A percentile compares a stretch with the other conserved stretches of the same genome.
Evolutionary conservation across 37 sponge, comb jelly and placozoan genomes (phyloP).

Genomic region (Oopsacas minuta): DNA sequence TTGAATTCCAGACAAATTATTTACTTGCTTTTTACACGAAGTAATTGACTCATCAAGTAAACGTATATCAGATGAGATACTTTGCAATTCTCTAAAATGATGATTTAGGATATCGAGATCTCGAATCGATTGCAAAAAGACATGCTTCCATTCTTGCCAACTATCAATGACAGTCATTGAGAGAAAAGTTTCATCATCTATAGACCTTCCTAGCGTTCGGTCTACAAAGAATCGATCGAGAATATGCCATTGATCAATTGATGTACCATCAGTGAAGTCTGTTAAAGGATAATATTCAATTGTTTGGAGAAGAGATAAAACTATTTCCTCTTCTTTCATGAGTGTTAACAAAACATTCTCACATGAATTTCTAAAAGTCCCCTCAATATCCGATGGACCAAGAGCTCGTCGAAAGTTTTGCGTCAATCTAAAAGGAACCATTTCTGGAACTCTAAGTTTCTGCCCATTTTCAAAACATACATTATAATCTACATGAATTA

Average conservation of each 20-base stretch:
- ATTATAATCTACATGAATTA: constrained; percentile 98
- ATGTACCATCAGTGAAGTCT: constrained; percentile 79
- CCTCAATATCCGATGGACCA: constrained; percentile 91
- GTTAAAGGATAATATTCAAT: constrained; percentile 93
- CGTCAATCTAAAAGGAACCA: constrained; percentile 90
- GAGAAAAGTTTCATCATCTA: too few relatives aligned
- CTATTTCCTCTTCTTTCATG: constrained; percentile 67
- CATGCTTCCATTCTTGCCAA: too few relatives aligned
- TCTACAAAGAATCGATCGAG: background rate
- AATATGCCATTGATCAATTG: background rate
- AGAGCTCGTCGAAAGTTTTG: constrained; percentile 82
- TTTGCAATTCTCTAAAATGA: too few relatives aligned
- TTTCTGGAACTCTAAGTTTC: constrained; percentile 90
- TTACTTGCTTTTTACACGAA: too few relatives aligned
- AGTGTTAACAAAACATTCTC: constrained; percentile 72
- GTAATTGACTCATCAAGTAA: too few relatives aligned
- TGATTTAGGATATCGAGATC: too few relatives aligned
- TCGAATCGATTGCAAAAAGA: too few relatives aligned
- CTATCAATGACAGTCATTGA: too few relatives aligned
- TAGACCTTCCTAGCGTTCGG: too few relatives aligned
- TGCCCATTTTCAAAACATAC: constrained; percentile 98
- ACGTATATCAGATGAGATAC: too few relatives aligned
- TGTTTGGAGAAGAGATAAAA: constrained; percentile 85
- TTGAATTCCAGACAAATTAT: too few relatives aligned
- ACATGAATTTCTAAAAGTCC: constrained; percentile 75